Conservation (phyloP, 2,797 vertebrate species). For the Anniella stebbinsi region DNA sequence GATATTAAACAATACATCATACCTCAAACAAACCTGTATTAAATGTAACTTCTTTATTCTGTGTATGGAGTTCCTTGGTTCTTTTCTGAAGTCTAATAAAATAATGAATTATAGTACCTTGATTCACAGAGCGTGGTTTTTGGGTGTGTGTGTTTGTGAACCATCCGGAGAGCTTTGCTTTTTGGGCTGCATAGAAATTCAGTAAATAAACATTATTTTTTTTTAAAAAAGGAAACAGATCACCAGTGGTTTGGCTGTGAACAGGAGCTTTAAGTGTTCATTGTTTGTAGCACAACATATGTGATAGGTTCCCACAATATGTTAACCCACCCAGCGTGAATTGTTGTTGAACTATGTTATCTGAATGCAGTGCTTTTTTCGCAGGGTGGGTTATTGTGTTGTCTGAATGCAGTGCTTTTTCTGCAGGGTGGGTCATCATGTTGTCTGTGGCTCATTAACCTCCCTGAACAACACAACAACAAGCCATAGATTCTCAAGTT, state of each 20-base stretch:
- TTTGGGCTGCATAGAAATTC: too few relatives aligned
- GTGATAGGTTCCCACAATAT: too few relatives aligned
- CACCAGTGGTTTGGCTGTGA: fast-evolving
- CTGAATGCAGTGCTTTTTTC: too few relatives aligned
- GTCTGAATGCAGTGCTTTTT: too few relatives aligned
- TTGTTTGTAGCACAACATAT: fast-evolving
- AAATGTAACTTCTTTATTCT: fast-evolving
- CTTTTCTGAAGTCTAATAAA: neutral
- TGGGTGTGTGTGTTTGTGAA: too few relatives aligned
- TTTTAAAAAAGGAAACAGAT: fast-evolving
- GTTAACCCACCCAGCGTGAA: too few relatives aligned
- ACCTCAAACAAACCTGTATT: neutral
- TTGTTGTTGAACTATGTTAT: too few relatives aligned
- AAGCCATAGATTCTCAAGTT: too few relatives aligned
- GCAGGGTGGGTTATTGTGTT: too few relatives aligned
- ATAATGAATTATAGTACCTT: neutral
- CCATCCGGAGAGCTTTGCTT: neutral
- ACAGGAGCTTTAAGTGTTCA: fast-evolving
- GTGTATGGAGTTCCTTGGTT: neutral
- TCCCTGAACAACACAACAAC: too few relatives aligned
- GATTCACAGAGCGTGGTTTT: neutral
- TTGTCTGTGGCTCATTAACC: too few relatives aligned
- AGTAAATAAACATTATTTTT: neutral
- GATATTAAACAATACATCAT: neutral
- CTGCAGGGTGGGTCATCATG: too few relatives aligned